These are phyloP conservation scores for Poecilia wingei DNA, from an alignment of 2,797 vertebrate species.

Conservation along the genomic window DNA sequence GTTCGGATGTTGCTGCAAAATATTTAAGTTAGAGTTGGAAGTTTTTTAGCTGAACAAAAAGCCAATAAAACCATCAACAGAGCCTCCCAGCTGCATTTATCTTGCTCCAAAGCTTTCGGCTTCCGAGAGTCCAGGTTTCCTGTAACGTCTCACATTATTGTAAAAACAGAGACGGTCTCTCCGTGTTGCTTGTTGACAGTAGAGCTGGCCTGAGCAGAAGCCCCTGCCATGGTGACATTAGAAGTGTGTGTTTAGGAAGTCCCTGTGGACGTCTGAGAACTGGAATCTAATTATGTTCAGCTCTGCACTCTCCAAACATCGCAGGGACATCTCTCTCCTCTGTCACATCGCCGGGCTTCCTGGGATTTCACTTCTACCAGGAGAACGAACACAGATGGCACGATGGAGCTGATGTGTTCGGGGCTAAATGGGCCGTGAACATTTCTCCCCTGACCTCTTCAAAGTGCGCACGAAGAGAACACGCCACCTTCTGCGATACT, in stretches of 20 bases:
- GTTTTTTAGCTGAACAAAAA: background rate
- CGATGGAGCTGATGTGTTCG: conserved; percentile 68
- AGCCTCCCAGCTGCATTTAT: background rate
- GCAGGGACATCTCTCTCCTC: conserved; percentile 53
- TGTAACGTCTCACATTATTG: conserved; percentile 12
- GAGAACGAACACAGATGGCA: conserved; percentile 75
- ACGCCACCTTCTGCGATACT: conserved; percentile 38
- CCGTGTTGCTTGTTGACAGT: conserved; percentile 46
- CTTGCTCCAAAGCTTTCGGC: conserved; percentile 2
- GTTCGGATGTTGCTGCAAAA: background rate
- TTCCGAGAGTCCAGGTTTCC: background rate
- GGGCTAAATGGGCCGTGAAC: conserved; percentile 75
- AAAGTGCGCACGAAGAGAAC: conserved; percentile 49
- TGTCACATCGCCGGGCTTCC: conserved; percentile 64
- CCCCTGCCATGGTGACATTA: conserved; percentile 52
- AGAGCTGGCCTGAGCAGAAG: conserved; percentile 43
- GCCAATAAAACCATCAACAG: background rate
- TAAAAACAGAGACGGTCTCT: conserved; percentile 37
- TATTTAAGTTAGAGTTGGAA: background rate
- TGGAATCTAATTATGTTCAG: conserved; percentile 67
- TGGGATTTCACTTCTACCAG: conserved; percentile 65
- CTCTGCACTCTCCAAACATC: conserved; percentile 54
- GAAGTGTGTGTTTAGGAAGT: conserved; percentile 51
- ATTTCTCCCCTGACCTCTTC: conserved; percentile 61
- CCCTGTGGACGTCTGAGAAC: conserved; percentile 58